Evolutionary conservation across 2,113 vertebrate genomes (phyloP), one percentile per base, ranked within the genome.

Genomic region (Uria lomvia): DNA sequence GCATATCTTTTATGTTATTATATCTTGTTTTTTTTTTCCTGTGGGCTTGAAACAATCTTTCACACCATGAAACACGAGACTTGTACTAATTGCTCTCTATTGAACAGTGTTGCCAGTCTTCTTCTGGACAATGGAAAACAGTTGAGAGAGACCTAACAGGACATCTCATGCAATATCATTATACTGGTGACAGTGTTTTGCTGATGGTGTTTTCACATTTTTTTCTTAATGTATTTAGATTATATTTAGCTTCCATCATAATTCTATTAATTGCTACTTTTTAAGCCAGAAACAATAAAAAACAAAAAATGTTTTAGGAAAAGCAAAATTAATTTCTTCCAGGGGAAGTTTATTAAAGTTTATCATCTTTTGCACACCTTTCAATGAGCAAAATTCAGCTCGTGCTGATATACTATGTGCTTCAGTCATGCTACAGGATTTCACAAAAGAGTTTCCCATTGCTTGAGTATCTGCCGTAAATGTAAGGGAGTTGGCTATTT

Each of bases 21-120:
- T 55, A 5, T 50, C 2, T 15, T 36, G 5, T 0, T 3, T 5
- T 8, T 20, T 49, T 43, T 49, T 65, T 32, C 4, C 24, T 20
- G 7, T 15, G 34, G 22, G 5, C 26, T 82, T 73, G 32, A 49
- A 53, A 49, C 8, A 40, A 4, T 52, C 15, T 90, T 60, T 53
- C 6, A 67, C 6, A 36, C 10, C 3, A 5, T 38, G 23, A 24
- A 63, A 50, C 8, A 29, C 12, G 12, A n/a, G 12, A 42, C 1
- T n/a, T 78, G 7, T 52, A 19, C 11, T 7, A 18, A 5, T 18
- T 32, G 13, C 11, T 42, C 4, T 66, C 6, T 71, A 8, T 9
- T 68, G 49, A 68, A 30, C 6, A 42, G 9, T n/a, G 8, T 38
- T 63, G 9, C 15, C 5, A 14, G 3, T 49, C 12, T 80, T 92